phyloP scores from a whole-genome alignment of 2,797 vertebrate species.

The Apogon hyalosoma region DNA sequence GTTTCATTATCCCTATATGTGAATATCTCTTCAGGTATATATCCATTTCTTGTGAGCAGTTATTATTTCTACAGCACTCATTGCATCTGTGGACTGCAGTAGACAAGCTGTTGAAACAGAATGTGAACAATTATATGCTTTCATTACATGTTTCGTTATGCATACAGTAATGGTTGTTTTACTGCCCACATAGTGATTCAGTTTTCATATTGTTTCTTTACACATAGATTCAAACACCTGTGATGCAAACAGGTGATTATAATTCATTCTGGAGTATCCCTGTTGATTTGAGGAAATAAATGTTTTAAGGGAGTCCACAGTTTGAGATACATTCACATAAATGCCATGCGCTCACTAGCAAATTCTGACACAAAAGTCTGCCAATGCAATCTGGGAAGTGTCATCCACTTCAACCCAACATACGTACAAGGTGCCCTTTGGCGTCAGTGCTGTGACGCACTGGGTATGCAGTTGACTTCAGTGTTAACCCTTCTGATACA shows the following conservation, averaged over 20 bases:
- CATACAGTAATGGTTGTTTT: slow-evolving; percentile 23
- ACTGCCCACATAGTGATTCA: slow-evolving; percentile 10
- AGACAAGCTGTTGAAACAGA: slow-evolving; percentile 16
- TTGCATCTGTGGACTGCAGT: slow-evolving; percentile 6
- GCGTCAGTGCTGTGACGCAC: too few relatives aligned
- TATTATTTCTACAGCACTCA: neutral
- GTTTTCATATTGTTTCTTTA: slow-evolving; percentile 11
- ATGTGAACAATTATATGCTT: slow-evolving; percentile 28
- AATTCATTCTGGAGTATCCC: slow-evolving; percentile 1
- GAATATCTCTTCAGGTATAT: slow-evolving; percentile 9
- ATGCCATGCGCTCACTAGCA: neutral
- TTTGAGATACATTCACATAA: neutral
- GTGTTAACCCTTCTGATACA: too few relatives aligned
- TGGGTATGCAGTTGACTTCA: too few relatives aligned
- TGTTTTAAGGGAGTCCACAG: neutral
- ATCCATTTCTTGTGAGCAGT: neutral
- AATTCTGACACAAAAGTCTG: neutral
- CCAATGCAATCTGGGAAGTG: neutral
- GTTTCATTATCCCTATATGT: neutral
- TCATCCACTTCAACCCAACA: too few relatives aligned
- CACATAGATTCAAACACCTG: slow-evolving; percentile 27
- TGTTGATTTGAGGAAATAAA: slow-evolving; percentile 16
- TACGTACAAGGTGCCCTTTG: too few relatives aligned
- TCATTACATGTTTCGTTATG: slow-evolving; percentile 11
- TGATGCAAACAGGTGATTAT: slow-evolving; percentile 38